Evolutionary conservation across 2,113 vertebrate genomes (phyloP).

Genomic region (Caranx melampygus): DNA sequence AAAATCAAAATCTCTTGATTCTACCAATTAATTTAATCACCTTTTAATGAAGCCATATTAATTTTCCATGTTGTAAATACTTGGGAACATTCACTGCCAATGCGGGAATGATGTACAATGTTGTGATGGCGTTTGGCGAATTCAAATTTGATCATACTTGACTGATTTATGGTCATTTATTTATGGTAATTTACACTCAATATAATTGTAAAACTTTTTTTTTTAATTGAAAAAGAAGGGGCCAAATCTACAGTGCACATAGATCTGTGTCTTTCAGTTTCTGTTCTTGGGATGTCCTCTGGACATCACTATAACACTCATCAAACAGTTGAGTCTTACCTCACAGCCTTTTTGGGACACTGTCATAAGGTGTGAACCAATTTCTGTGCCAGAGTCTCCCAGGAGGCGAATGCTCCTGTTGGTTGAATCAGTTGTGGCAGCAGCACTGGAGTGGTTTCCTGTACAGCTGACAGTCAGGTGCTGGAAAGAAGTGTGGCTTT

Average conservation of each 20-base stretch:
- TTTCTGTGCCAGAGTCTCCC: conserved; percentile 76
- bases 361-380: conserved; percentile 60
- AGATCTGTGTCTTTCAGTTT: background rate
- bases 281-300: background rate
- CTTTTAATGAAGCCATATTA: no score
- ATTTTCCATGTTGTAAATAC: no score
- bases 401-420: conserved; percentile 59
- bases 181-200: background rate
- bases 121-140: background rate
- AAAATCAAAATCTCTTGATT: no score
- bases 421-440: background rate
- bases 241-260: no score
- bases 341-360: conserved; percentile 60
- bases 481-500: conserved; percentile 81
- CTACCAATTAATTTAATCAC: no score
- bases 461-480: conserved; percentile 71
- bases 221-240: no score
- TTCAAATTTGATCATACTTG: background rate
- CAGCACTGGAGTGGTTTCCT: conserved; percentile 11
- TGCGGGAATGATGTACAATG: background rate
- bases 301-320: background rate
- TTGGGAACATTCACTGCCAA: no score
- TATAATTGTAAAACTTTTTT: background rate
- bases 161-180: background rate
- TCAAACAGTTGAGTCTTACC: conserved; percentile 58